Conservation (phyloP, 2,888 invertebrate species). For the Polia nebulosa region DNA sequence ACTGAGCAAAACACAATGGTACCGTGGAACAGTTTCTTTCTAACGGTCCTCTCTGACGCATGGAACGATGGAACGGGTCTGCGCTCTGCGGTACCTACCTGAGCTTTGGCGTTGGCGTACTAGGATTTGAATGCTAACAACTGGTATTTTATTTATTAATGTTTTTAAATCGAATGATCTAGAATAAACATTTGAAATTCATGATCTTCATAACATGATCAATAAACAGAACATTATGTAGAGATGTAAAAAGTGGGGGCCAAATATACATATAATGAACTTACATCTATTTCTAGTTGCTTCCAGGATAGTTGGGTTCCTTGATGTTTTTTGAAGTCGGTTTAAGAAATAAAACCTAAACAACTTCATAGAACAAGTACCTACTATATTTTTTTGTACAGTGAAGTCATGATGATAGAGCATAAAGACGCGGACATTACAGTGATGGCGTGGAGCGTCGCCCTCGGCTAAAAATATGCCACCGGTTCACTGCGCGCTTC, state of each 20-base stretch:
- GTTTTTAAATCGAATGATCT: constrained; percentile 33
- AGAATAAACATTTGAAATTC: constrained; percentile 47
- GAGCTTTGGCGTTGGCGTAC: constrained; percentile 37
- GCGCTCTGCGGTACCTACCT: constrained; percentile 35
- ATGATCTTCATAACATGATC: constrained; percentile 23
- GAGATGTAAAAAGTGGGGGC: constrained; percentile 29
- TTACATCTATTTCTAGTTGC: no score
- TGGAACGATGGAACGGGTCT: constrained; percentile 41
- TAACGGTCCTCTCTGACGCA: constrained; percentile 68
- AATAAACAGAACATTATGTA: constrained; percentile 32
- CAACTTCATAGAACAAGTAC: constrained; percentile 24
- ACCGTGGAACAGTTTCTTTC: constrained; percentile 69
- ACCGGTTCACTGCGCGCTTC: constrained; percentile 84
- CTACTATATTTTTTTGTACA: constrained; percentile 48
- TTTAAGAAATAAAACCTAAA: constrained; percentile 6
- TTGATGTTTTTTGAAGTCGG: neutral
- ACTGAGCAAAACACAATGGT: constrained; percentile 46
- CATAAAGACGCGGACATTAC: constrained; percentile 65
- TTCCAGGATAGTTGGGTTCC: neutral
- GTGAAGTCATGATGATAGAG: constrained; percentile 73
- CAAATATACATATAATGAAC: no score
- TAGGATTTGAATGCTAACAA: constrained; percentile 41
- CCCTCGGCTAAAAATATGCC: constrained; percentile 89
- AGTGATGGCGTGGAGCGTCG: constrained; percentile 80
- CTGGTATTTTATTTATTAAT: constrained; percentile 33